phyloP scores from a whole-genome alignment of 1,140 invertebrate species.

The Papilio helenus region DNA sequence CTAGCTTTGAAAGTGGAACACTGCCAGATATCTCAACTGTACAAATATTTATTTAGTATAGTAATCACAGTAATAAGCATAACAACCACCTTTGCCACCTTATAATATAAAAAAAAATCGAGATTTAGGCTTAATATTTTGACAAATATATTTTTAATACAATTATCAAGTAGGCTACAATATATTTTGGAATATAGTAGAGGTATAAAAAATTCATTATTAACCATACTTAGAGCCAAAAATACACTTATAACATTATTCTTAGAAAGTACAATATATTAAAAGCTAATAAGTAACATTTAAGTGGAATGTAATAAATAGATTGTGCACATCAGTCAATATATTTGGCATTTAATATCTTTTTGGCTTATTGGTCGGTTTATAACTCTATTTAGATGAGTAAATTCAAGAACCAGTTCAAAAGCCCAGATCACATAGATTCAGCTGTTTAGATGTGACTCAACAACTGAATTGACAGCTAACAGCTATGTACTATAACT shows the following conservation, averaged over 20 bases:
- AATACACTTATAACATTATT: background rate
- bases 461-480: too few species aligned
- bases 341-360: conserved; percentile 65
- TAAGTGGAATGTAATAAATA: conserved; percentile 31
- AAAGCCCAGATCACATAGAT: too few species aligned
- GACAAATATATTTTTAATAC: background rate
- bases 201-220: background rate
- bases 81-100: too few species aligned
- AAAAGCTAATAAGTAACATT: background rate
- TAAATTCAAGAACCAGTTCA: too few species aligned
- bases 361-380: conserved; percentile 65
- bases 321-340: conserved; percentile 32
- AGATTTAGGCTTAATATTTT: background rate
- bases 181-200: background rate
- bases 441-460: too few species aligned
- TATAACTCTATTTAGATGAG: conserved; percentile 42
- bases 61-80: background rate
- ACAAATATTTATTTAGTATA: background rate
- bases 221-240: conserved; percentile 10
- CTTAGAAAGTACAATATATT: conserved; percentile 4
- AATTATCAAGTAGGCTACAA: background rate
- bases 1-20: too few species aligned
- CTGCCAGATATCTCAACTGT: too few species aligned
- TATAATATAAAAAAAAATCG: background rate
- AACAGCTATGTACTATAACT: too few species aligned